phyloP scores from a whole-genome alignment of 1,140 invertebrate genomes.

The Popillia japonica region DNA sequence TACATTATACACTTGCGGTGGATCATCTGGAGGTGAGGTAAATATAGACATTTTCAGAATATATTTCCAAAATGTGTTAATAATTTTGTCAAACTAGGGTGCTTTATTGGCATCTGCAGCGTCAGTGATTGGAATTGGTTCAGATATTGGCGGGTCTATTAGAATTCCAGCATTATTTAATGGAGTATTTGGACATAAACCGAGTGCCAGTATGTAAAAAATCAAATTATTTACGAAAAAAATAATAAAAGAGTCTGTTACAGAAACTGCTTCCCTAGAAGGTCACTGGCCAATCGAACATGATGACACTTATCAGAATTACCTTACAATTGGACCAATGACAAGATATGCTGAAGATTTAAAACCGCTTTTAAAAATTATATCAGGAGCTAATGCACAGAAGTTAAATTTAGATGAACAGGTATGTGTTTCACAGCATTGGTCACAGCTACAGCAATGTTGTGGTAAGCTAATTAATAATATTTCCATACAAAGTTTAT shows the following conservation, averaged over 20 bases:
- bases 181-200: slow-evolving; percentile 89
- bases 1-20: slow-evolving; percentile 69
- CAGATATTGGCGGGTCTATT: slow-evolving; percentile 95
- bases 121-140: slow-evolving; percentile 77
- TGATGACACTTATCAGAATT: slow-evolving; percentile 69
- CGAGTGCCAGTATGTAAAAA: slow-evolving; percentile 68
- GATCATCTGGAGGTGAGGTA: slow-evolving; percentile 81
- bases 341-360: slow-evolving; percentile 80
- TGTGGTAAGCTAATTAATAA: too few relatives aligned
- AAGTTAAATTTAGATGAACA: slow-evolving; percentile 58
- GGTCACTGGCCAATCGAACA: slow-evolving; percentile 66
- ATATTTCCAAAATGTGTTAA: not conserved
- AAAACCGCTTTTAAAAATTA: slow-evolving; percentile 67
- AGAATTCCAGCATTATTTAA: slow-evolving; percentile 85
- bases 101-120: slow-evolving; percentile 76
- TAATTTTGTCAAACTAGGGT: slow-evolving; percentile 60
- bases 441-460: too few relatives aligned
- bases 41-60: not conserved
- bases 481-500: too few relatives aligned
- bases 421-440: slow-evolving; percentile 33
- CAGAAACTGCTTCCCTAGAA: slow-evolving; percentile 61
- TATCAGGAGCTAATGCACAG: slow-evolving; percentile 66
- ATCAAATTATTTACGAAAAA: not conserved
- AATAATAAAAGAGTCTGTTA: slow-evolving; percentile 52
- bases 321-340: slow-evolving; percentile 78